Evolutionary conservation across 2,888 invertebrate species (phyloP).

Genomic region (Sesamia inferens): DNA sequence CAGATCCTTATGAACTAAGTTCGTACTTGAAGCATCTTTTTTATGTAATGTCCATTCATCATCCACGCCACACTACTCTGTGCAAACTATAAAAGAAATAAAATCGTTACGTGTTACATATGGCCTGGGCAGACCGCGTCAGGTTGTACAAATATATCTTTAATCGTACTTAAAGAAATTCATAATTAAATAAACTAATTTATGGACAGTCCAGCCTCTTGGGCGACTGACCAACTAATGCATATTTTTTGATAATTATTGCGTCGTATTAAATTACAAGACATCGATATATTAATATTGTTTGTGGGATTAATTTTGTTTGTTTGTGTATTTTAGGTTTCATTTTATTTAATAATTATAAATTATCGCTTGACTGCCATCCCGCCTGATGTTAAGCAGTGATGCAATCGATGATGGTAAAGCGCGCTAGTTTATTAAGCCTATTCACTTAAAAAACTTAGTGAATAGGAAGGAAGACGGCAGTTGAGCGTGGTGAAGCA

Average conservation of each 20-base stretch:
- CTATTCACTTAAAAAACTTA: too few species aligned
- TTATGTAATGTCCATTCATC: slow-evolving; percentile 3
- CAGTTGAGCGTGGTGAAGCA: too few species aligned
- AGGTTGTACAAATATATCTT: slow-evolving; percentile 88
- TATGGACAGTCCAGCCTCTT: slow-evolving; percentile 74
- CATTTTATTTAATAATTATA: too few species aligned
- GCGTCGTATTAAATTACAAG: slow-evolving; percentile 78
- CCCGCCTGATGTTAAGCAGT: too few species aligned
- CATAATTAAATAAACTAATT: slow-evolving; percentile 89
- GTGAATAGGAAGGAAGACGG: too few species aligned
- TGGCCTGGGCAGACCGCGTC: slow-evolving; percentile 81
- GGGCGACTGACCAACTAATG: slow-evolving; percentile 70
- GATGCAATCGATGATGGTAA: too few species aligned
- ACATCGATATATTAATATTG: slow-evolving; percentile 62
- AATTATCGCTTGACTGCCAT: too few species aligned
- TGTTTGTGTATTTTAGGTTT: slow-evolving; percentile 34
- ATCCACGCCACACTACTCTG: slow-evolving; percentile 70
- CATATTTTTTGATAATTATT: slow-evolving; percentile 83
- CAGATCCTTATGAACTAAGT: too few species aligned
- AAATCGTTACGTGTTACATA: slow-evolving; percentile 87
- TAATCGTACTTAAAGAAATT: slow-evolving; percentile 86
- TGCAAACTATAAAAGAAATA: slow-evolving; percentile 84
- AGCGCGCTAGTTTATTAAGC: too few species aligned
- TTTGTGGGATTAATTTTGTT: slow-evolving; percentile 48
- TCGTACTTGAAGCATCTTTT: not conserved